phyloP scores from a whole-genome alignment of 2,888 invertebrate genomes.

The Pediacus dermestoides region DNA sequence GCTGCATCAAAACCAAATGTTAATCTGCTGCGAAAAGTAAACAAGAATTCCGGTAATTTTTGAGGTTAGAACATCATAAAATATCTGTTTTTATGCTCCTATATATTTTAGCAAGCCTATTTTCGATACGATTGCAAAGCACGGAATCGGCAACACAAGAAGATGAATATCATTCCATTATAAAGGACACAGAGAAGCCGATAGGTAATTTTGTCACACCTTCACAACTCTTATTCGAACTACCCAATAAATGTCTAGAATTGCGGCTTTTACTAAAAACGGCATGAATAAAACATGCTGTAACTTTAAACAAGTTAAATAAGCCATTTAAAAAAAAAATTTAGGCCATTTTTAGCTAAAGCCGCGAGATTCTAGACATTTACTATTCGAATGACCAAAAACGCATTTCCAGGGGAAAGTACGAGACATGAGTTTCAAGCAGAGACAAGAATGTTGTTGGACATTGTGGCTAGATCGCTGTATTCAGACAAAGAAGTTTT shows the following conservation, averaged over 20 bases:
- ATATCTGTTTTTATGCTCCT: slow-evolving; percentile 9
- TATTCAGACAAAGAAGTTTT: slow-evolving; percentile 99
- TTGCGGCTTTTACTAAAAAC: too few species aligned
- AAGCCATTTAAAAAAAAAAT: slow-evolving; percentile 5
- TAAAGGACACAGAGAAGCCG: slow-evolving; percentile 59
- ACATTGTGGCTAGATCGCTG: slow-evolving; percentile 94
- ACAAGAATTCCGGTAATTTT: slow-evolving; percentile 15
- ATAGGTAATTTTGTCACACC: slow-evolving; percentile 48
- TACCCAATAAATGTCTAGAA: too few species aligned
- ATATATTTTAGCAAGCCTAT: slow-evolving; percentile 14
- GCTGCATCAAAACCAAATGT: slow-evolving; percentile 6
- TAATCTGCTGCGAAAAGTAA: slow-evolving; percentile 2
- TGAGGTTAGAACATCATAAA: slow-evolving; percentile 18
- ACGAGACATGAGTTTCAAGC: slow-evolving; percentile 89
- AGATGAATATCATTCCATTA: slow-evolving; percentile 57
- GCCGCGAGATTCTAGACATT: too few species aligned
- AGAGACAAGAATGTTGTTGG: slow-evolving; percentile 90
- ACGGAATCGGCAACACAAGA: slow-evolving; percentile 44
- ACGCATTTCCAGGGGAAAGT: slow-evolving; percentile 51
- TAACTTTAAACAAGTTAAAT: too few species aligned
- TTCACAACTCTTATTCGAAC: slow-evolving; percentile 9
- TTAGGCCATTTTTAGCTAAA: slow-evolving; percentile 8
- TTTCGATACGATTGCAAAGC: slow-evolving; percentile 20
- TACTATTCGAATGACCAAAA: too few species aligned
- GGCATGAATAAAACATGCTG: slow-evolving; percentile 7